Base-by-base conservation (phyloP, 2,888 invertebrate genomes). In the Ditula angustiorana region DNA sequence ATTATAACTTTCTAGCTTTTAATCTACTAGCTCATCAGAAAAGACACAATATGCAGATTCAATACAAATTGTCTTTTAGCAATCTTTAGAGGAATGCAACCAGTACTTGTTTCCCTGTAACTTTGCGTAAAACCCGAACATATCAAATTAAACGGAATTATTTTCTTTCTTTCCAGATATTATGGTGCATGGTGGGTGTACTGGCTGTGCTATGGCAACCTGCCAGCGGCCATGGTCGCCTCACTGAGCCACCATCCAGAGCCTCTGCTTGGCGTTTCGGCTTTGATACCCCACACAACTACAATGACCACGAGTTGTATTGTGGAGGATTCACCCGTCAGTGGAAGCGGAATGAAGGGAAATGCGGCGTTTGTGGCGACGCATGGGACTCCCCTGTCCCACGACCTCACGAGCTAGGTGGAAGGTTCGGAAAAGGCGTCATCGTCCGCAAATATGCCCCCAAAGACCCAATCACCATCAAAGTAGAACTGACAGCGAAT, bases 191-290 rank as follows among this genome's bases (percentile, higher is more conserved):
- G 70, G 67, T 87, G 63, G 78, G 81, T 56, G 75, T 88, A 65
- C 71, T 86, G 60, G 76, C 85, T 35, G 70, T 79, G 57, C 72
- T 78, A 53, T 83, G 82, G 74, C 80, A 78, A 30, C 77, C 79
- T 5, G 94, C 93, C 50, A 85, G 84, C 68, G 94, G 94, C 11
- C 96, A 96, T 85, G 96, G 96, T 33, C 93, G 96, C 75, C 93
- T 96, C 65, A 95, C 97, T 64, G 97, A 98, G 80, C 98, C 98
- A 0, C 97, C 98, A 1, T 97, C 97, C 56, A 93, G 98, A 67
- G 96, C 97, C 5, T 96, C 97, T 0, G 97, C 97, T 77, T 98
- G 97, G 97, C 94, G 97, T 71, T 97, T 95, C 86, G 98, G 97
- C 64, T 98, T 98, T 86, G 94, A 95, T 81, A 97, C 97, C 1